A percentile compares a stretch with the other conserved stretches of the same genome.
Conservation (phyloP, 30 jellyfish, hydroid and myxozoan genomes). For the Chrysaora quinquecirrha region DNA sequence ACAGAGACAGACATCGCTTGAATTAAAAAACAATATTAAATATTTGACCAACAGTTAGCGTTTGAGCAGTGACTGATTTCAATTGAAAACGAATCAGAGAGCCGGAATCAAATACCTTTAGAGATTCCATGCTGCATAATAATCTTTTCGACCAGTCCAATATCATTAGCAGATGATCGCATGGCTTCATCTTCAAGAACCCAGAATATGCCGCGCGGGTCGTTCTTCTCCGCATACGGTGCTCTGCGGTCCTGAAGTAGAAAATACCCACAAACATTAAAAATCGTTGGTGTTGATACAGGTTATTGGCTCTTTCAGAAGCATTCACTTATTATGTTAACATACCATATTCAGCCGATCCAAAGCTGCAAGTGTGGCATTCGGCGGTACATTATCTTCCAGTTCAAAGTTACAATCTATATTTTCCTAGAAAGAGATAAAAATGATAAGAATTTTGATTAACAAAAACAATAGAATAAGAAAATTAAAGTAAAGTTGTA, state of each 20-base stretch:
- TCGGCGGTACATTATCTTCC: constrained; percentile 78
- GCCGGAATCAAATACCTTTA: constrained; percentile 64
- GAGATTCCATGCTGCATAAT: constrained; percentile 66
- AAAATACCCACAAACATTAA: too few species aligned
- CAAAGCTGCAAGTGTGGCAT: constrained; percentile 73
- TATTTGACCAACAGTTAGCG: too few species aligned
- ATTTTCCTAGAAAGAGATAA: neutral
- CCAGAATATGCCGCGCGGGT: constrained; percentile 92
- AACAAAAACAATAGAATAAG: too few species aligned
- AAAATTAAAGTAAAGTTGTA: too few species aligned
- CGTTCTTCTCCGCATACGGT: constrained; percentile 45
- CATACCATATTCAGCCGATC: constrained; percentile 88
- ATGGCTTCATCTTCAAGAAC: constrained; percentile 89
- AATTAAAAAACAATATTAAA: too few species aligned
- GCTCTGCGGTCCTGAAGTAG: constrained; percentile 89
- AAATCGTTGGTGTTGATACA: too few species aligned
- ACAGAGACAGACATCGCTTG: too few species aligned
- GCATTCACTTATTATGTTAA: too few species aligned
- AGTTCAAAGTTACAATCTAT: constrained; percentile 14
- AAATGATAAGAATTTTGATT: neutral
- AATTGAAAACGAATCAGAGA: too few species aligned
- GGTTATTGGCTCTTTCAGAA: too few species aligned
- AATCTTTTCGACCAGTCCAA: constrained; percentile 80
- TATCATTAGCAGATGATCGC: constrained; percentile 64
- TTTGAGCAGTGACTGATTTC: too few species aligned